phyloP scores from a whole-genome alignment of 1,140 invertebrate genomes.

The Linepithema humile region DNA sequence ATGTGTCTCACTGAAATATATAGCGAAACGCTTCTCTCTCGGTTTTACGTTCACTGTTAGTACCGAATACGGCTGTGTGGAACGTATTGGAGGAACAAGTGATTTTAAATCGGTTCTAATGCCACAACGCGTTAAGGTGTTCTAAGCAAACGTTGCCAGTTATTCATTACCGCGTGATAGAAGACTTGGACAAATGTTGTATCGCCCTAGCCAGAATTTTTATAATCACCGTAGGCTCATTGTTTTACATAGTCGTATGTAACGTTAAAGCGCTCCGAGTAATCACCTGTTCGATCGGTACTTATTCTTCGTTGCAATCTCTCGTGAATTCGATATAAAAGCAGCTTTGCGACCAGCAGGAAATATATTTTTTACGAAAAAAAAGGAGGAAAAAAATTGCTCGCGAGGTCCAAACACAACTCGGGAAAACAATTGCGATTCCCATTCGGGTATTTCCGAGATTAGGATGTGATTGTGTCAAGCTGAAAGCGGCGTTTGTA shows the following conservation, averaged over 20 bases:
- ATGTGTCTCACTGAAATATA: conserved; percentile 57
- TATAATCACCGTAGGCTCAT: not conserved
- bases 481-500: conserved; percentile 65
- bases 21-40: conserved; percentile 53
- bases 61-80: conserved; percentile 68
- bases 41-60: conserved; percentile 59
- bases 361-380: conserved; percentile 70
- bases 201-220: not conserved
- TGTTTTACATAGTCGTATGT: conserved; percentile 26
- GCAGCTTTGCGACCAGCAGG: conserved; percentile 47
- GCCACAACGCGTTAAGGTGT: not conserved
- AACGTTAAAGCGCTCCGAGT: not conserved
- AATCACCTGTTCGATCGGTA: conserved; percentile 40
- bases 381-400: conserved; percentile 29
- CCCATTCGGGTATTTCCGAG: conserved; percentile 36
- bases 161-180: not conserved
- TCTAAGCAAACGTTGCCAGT: not conserved
- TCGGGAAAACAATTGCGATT: conserved; percentile 39
- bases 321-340: conserved; percentile 13
- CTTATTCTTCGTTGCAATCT: conserved; percentile 46
- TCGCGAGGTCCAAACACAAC: conserved; percentile 68
- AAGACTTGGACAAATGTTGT: conserved; percentile 19
- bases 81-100: conserved; percentile 56
- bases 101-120: conserved; percentile 7
- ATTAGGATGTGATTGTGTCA: conserved; percentile 55